Evolutionary conservation across 2,888 invertebrate genomes (phyloP).

Genomic region (Troides aeacus): DNA sequence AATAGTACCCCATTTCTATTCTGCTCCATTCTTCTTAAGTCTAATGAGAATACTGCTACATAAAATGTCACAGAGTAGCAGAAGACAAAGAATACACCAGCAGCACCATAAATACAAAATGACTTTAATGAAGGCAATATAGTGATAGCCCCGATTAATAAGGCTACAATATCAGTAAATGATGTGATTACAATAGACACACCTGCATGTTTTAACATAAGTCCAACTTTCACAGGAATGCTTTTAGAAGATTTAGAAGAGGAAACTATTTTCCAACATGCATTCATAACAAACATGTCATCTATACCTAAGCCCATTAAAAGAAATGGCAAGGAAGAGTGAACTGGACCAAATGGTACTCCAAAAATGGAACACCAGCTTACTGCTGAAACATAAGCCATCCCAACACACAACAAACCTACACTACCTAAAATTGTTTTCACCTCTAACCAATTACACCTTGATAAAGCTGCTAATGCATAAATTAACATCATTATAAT

Average conservation of each 20-base stretch:
- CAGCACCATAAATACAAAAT: slow-evolving; percentile 89
- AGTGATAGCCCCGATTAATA: slow-evolving; percentile 88
- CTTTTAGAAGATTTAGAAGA: slow-evolving; percentile 73
- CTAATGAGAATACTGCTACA: slow-evolving; percentile 87
- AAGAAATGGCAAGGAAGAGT: slow-evolving; percentile 89
- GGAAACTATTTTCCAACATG: slow-evolving; percentile 85
- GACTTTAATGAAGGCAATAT: slow-evolving; percentile 89
- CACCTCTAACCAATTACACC: slow-evolving; percentile 86
- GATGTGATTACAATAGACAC: slow-evolving; percentile 92
- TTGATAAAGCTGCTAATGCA: slow-evolving; percentile 85
- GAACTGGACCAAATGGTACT: slow-evolving; percentile 89
- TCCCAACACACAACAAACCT: slow-evolving; percentile 85
- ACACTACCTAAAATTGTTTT: slow-evolving; percentile 83
- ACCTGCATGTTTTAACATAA: slow-evolving; percentile 88
- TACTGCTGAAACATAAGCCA: slow-evolving; percentile 86
- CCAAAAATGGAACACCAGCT: slow-evolving; percentile 86
- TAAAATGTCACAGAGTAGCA: slow-evolving; percentile 90
- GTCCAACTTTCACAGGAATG: slow-evolving; percentile 83
- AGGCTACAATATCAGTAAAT: slow-evolving; percentile 89
- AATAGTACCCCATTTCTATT: slow-evolving; percentile 84
- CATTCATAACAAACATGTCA: slow-evolving; percentile 92
- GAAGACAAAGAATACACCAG: slow-evolving; percentile 87
- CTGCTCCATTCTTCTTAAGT: slow-evolving; percentile 81
- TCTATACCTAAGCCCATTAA: slow-evolving; percentile 90
- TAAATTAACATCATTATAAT: slow-evolving; percentile 86